These are phyloP conservation scores for Melanocharis versteri DNA, from an alignment of 2,113 vertebrate species.

Conservation along the genomic window DNA sequence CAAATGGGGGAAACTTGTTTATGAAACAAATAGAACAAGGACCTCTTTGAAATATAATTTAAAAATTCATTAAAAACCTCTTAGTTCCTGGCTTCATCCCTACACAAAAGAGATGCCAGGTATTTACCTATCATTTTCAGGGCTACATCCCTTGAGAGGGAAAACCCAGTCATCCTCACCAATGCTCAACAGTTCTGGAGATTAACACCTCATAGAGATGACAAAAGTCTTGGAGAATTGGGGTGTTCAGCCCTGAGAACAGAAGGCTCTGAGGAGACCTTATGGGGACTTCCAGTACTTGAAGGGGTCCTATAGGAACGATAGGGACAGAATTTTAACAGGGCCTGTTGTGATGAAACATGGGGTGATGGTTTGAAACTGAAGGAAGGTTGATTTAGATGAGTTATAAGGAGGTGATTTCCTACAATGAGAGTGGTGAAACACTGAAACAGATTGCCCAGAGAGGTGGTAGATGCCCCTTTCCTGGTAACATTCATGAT, in stretches of 20 bases:
- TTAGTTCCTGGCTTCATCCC: background rate
- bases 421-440: background rate
- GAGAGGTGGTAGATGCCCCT: background rate
- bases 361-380: background rate
- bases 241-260: background rate
- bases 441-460: background rate
- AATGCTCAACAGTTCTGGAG: background rate
- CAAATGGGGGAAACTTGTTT: background rate
- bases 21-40: background rate
- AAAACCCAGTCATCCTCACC: background rate
- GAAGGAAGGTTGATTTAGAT: background rate
- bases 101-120: background rate
- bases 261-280: background rate
- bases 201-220: background rate
- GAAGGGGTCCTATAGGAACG: background rate
- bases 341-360: background rate
- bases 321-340: background rate
- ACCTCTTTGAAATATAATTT: background rate
- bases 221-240: background rate
- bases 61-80: accelerated
- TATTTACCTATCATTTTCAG: background rate
- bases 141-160: background rate
- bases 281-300: background rate
- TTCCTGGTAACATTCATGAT: background rate
- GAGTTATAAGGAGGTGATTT: background rate